Percentiles rank a stretch among this genome's conserved stretches.
Conservation (phyloP, 2,888 invertebrate genomes). For the Liodrosophila aerea region DNA sequence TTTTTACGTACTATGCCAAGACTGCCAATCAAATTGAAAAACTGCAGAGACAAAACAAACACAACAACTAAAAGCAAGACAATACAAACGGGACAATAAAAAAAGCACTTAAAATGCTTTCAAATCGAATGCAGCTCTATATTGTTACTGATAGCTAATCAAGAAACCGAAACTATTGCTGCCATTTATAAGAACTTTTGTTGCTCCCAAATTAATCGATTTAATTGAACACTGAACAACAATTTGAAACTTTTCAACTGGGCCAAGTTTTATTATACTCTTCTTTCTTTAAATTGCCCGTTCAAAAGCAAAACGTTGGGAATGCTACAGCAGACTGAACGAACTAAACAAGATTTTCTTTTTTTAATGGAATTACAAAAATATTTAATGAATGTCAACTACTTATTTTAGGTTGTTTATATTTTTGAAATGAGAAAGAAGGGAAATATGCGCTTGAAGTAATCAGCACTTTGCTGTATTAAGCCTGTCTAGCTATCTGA, state of each 20-base stretch:
- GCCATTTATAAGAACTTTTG: constrained; percentile 43
- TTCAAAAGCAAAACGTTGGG: no score
- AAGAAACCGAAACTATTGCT: constrained; percentile 35
- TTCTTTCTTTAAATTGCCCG: no score
- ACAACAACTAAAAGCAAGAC: no score
- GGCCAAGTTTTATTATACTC: constrained; percentile 20
- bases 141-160: constrained; percentile 42
- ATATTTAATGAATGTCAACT: no score
- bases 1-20: no score
- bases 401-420: constrained; percentile 25
- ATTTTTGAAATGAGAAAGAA: constrained; percentile 8
- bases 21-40: constrained; percentile 31
- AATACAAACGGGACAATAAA: no score
- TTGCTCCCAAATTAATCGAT: constrained; percentile 68
- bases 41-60: neutral
- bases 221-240: constrained; percentile 61
- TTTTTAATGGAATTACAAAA: no score
- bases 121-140: no score
- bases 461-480: constrained; percentile 44
- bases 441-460: constrained; percentile 39
- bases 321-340: no score
- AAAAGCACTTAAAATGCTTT: no score
- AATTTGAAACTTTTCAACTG: constrained; percentile 33
- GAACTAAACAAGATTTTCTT: no score
- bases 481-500: constrained; percentile 1